Base-by-base conservation (phyloP, 2,113 vertebrate genomes). In the Poecilia latipinna region DNA sequence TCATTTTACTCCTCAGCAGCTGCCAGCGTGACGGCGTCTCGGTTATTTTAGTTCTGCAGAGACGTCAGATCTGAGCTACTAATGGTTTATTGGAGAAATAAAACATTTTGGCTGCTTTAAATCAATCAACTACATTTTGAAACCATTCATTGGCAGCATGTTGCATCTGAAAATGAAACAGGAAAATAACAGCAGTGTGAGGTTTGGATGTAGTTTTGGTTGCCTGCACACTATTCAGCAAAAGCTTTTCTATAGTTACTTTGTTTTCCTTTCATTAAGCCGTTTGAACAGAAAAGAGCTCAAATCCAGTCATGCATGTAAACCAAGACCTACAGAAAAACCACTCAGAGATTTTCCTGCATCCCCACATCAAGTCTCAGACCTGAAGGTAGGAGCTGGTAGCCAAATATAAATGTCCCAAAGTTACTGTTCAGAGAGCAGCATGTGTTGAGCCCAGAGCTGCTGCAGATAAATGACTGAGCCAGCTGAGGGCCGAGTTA, bases 31-130 rank as follows among this genome's bases (percentile, higher is more conserved):
- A 69, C 44, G 75, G 70, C 51, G 78, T 73, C 37, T 62, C 35
- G 72, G 85, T 94, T 96, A 89, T 95, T 95, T 95, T 88, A 85
- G 89, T 85, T 77, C 91, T 89, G 92, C 91, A 88, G 93, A 91
- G 95, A 92, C 91, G 85, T 83, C 91, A 8, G 3, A 60, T 88
- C 91, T 88, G 85, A 89, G 80, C 76, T 2, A 17, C 13, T 54
- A 4, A 11, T 12, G 15, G 2, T 60, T 62, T 70, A 22, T 65
- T 11, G 35, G 5, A 28, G 22, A 32, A 31, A 12, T 11, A 17
- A 28, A 35, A 1, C 3, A 12, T 17, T 65, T 62, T 62, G 12
- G 29, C 26, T 22, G 6, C 61, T 62, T 61, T 31, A 17, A 62
- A 17, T 29, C 13, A 3, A 17, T 29, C 13, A 5, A 1, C 8